Conservation (phyloP, 92 coral and sea anemone species). For the Epizoanthus ramosus region DNA sequence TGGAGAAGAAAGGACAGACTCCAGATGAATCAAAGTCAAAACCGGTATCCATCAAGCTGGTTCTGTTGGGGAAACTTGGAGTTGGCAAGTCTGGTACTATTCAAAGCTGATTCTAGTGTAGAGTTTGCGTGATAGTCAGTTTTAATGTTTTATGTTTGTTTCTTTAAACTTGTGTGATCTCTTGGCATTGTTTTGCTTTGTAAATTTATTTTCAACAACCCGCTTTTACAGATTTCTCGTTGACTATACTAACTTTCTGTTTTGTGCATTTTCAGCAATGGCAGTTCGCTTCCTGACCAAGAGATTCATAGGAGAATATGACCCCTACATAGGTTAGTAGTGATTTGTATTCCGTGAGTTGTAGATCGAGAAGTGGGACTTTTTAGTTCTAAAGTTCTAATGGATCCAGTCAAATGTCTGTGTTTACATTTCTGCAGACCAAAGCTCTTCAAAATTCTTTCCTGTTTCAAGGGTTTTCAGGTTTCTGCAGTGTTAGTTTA, state of each 20-base stretch:
- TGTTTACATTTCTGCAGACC: background rate
- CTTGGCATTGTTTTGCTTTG: background rate
- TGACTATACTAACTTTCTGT: background rate
- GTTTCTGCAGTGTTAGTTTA: background rate
- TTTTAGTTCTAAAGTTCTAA: background rate
- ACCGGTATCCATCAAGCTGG: slow-evolving; percentile 64
- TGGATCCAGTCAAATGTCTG: background rate
- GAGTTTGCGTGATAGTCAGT: background rate
- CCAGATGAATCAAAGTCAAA: slow-evolving; percentile 25
- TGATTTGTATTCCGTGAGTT: background rate
- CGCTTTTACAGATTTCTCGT: background rate
- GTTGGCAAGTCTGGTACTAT: slow-evolving; percentile 81
- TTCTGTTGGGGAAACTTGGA: slow-evolving; percentile 74
- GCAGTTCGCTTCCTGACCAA: slow-evolving; percentile 87
- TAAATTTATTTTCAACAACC: background rate
- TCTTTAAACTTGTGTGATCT: slow-evolving; percentile 3
- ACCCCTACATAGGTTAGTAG: slow-evolving; percentile 78
- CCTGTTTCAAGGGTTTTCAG: background rate
- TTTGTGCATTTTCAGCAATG: slow-evolving; percentile 66
- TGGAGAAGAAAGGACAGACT: slow-evolving; percentile 30
- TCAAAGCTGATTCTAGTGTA: too few relatives aligned
- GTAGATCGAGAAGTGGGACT: background rate
- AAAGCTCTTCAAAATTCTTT: background rate
- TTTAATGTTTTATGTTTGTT: background rate
- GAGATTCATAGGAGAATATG: slow-evolving; percentile 90